phyloP scores from a whole-genome alignment of 2,888 invertebrate genomes.

The Tuberolachnus salignus region DNA sequence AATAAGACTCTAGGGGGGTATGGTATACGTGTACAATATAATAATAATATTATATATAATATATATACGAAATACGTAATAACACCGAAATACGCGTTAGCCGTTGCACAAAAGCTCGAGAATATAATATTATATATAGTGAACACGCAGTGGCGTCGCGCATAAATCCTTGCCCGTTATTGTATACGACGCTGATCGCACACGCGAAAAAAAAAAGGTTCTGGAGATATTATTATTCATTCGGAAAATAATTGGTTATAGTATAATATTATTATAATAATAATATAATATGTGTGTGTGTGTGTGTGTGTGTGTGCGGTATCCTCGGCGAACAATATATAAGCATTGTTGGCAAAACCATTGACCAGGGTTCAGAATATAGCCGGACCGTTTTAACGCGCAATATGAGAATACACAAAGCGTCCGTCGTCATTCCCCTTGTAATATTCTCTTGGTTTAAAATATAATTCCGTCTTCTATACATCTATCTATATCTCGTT shows the following conservation, averaged over 20 bases:
- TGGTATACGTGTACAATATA: neutral
- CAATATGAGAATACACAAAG: slow-evolving; percentile 1
- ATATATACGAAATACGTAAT: neutral
- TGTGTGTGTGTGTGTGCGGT: neutral
- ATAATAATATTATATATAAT: neutral
- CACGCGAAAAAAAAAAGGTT: slow-evolving; percentile 31
- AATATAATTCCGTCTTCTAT: slow-evolving; percentile 1
- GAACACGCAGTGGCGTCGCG: slow-evolving; percentile 10
- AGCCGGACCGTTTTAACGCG: slow-evolving; percentile 17
- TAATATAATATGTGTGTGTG: slow-evolving; percentile 40
- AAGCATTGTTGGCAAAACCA: slow-evolving; percentile 43
- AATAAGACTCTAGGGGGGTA: neutral
- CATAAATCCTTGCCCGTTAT: slow-evolving; percentile 42
- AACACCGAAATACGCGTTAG: neutral
- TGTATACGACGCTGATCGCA: slow-evolving; percentile 9
- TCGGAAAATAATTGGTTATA: slow-evolving; percentile 39
- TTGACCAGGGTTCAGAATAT: slow-evolving; percentile 27
- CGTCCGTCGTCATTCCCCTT: slow-evolving; percentile 1
- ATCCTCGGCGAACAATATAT: slow-evolving; percentile 32
- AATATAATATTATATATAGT: neutral
- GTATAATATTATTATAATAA: neutral
- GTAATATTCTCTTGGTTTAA: slow-evolving; percentile 12
- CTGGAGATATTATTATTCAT: slow-evolving; percentile 47
- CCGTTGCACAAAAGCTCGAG: slow-evolving; percentile 21
- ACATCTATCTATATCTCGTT: neutral